Base-by-base conservation (phyloP, 2,888 invertebrate genomes). In the Luperina testacea region DNA sequence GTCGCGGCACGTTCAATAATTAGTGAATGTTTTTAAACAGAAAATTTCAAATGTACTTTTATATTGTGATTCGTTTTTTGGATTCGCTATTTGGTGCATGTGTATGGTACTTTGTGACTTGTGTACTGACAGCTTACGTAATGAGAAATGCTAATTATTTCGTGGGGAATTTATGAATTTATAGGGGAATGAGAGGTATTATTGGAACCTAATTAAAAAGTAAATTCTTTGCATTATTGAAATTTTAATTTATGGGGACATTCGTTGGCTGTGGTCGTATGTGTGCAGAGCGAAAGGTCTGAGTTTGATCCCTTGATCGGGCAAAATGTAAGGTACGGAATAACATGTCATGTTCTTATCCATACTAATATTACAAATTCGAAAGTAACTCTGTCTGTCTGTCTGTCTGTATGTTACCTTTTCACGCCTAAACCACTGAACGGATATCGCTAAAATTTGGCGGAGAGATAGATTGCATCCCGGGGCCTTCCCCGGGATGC, bases 1-100 rank as follows among this genome's bases (percentile, higher is more conserved):
- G 89, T 80, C 91, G 90, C 88, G 91, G 85, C 90, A 91, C 92
- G 93, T 92, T 93, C 95, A 93, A 95, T 96, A 96, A 96, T 96
- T 96, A 96, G 96, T 92, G 94, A 93, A 94, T 94, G 95, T 95
- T 96, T 96, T 95, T 93, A 95, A 96, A 94, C 94, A 94, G 95
- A 94, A 94, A 95, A 94, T 96, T 96, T 96, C 93, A 95, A 96
- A 95, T 95, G 94, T 94, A 95, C 92, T 95, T 95, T 95, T 95
- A 94, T 94, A 94, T 93, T 87, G 90, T 84, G 93, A 94, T 95
- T 93, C 88, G 85, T 92, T 94, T 92, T 94, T 93, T 93, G 92
- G 93, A 94, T 94, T 94, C 92, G 91, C 89, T 93, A 91, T 92
- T 92, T 91, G 90, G 90, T 65, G 57, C 24, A 53, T 81, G 59